Conservation (phyloP, 2,113 vertebrate species). For the Pseudorasbora parva region DNA sequence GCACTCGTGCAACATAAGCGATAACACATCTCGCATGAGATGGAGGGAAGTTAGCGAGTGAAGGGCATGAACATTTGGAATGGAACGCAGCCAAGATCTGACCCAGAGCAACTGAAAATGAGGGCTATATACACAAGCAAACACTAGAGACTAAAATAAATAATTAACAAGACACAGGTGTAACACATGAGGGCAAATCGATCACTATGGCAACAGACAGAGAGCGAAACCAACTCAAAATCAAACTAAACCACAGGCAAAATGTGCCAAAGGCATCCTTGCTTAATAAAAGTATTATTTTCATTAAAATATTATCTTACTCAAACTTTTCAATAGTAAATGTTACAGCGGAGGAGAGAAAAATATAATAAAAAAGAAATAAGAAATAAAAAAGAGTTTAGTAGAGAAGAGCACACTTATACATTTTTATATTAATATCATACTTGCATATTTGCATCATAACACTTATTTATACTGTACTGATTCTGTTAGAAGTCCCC, state of each 20-base stretch:
- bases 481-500: not conserved
- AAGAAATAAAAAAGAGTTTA: not conserved
- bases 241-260: too few species aligned
- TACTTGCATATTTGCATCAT: not conserved
- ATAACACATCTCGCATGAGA: not conserved
- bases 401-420: not conserved
- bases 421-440: not conserved
- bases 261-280: too few species aligned
- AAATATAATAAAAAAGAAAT: too few species aligned
- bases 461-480: not conserved
- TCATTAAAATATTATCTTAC: not conserved
- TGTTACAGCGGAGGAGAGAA: not conserved
- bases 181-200: too few species aligned
- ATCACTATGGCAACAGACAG: too few species aligned
- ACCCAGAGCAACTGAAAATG: too few species aligned
- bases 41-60: not conserved
- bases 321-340: not conserved
- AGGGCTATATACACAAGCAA: too few species aligned
- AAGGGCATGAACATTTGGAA: not conserved
- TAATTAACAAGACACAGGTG: too few species aligned
- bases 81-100: too few species aligned
- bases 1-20: not conserved
- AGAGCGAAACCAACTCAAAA: too few species aligned
- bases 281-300: not conserved
- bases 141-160: too few species aligned